These are phyloP conservation scores for Chymomyza costata DNA, from an alignment of 1,140 invertebrate genomes.

Conservation along the genomic window DNA sequence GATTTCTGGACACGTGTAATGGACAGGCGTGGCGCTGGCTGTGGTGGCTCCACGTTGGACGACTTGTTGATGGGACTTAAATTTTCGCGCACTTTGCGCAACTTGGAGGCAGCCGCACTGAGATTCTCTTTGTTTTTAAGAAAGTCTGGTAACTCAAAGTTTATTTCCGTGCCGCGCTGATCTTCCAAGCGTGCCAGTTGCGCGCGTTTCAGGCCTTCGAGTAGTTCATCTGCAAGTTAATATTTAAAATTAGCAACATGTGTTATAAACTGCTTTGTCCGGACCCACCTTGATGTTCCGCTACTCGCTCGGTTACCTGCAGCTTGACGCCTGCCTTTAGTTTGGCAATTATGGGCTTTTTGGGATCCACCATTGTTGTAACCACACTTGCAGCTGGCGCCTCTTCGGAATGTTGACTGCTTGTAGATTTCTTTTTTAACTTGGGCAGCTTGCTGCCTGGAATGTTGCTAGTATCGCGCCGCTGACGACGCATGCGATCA, in stretches of 20 bases:
- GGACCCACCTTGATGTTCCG: constrained; percentile 82
- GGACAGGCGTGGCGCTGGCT: constrained; percentile 67
- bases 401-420: constrained; percentile 65
- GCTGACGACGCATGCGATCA: constrained; percentile 79
- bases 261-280: background rate
- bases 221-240: constrained; percentile 77
- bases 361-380: constrained; percentile 38
- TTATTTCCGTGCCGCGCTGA: constrained; percentile 88
- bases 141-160: constrained; percentile 88
- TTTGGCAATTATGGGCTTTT: constrained; percentile 82
- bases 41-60: constrained; percentile 38
- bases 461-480: constrained; percentile 76
- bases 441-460: constrained; percentile 60
- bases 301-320: constrained; percentile 79
- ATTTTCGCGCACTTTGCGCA: constrained; percentile 59
- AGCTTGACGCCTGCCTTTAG: constrained; percentile 82
- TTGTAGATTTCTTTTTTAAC: constrained; percentile 61
- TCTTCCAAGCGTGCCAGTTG: constrained; percentile 86
- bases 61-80: constrained; percentile 55
- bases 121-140: constrained; percentile 80
- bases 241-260: background rate
- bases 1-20: constrained; percentile 47
- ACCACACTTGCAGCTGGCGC: background rate
- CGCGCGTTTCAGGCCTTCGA: constrained; percentile 86
- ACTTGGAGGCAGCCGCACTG: constrained; percentile 52